These are phyloP conservation scores for Tragelaphus imberbis DNA, from an alignment of 2,113 vertebrate genomes.

Conservation along the genomic window DNA sequence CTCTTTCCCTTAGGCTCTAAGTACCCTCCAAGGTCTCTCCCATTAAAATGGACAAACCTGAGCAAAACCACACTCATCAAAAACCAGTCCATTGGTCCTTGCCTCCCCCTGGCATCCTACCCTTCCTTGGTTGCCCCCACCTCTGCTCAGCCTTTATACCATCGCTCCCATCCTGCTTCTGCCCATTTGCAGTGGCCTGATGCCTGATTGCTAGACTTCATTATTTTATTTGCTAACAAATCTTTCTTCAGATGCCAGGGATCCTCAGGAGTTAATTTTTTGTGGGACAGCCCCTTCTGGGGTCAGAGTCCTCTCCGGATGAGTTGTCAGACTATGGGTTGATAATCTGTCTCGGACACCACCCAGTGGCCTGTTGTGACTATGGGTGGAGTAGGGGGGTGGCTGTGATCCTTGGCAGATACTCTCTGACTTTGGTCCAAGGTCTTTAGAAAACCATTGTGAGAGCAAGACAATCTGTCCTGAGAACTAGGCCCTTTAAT, in stretches of 20 bases:
- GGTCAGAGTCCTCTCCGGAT: background rate
- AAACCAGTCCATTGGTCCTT: background rate
- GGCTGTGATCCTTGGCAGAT: conserved; percentile 21
- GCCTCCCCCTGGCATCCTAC: background rate
- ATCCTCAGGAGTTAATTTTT: background rate
- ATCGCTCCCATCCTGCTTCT: rapidly evolving
- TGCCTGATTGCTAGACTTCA: background rate
- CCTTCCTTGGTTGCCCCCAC: background rate
- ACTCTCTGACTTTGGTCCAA: conserved; percentile 18
- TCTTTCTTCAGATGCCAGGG: background rate
- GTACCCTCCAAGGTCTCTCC: background rate
- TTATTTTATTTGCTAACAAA: background rate
- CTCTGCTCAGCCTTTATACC: background rate
- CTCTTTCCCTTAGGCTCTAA: background rate
- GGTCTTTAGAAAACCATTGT: conserved; percentile 44
- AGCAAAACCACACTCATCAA: background rate
- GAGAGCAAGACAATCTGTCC: conserved; percentile 13
- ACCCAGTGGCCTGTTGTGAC: background rate
- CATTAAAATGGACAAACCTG: background rate
- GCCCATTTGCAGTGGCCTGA: background rate
- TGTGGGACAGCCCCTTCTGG: background rate
- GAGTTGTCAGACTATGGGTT: background rate
- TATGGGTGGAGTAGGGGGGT: background rate
- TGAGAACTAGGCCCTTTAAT: conserved; percentile 1
- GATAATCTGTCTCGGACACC: background rate